phyloP scores from a whole-genome alignment of 2,888 invertebrate genomes.

The Podabrus alpinus region DNA sequence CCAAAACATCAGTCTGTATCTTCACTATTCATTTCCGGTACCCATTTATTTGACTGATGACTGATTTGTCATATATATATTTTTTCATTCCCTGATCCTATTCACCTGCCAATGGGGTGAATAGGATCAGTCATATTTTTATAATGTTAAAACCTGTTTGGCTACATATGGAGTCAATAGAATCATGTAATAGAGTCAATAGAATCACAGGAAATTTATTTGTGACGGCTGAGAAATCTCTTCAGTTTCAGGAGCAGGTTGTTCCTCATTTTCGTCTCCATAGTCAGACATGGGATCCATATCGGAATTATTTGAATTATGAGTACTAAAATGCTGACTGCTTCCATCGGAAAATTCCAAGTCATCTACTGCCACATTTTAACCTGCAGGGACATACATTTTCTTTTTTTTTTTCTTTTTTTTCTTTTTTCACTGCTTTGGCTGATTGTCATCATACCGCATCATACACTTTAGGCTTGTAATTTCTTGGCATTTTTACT shows the following conservation, averaged over 20 bases:
- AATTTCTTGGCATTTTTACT: no score
- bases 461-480: no score
- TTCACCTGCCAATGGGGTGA: no score
- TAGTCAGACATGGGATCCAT: constrained; percentile 8
- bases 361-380: not conserved
- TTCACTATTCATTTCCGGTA: no score
- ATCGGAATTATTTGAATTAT: not conserved
- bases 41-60: no score
- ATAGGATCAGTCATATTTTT: no score
- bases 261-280: not conserved
- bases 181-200: no score
- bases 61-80: no score
- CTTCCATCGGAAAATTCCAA: not conserved
- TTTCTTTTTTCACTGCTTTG: not conserved
- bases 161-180: no score
- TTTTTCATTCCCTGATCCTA: no score
- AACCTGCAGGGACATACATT: not conserved
- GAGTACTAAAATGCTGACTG: constrained; percentile 4
- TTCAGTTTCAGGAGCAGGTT: not conserved
- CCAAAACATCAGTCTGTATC: no score
- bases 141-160: no score
- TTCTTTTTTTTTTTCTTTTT: not conserved
- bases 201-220: not conserved
- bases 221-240: not conserved
- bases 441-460: not conserved